These are phyloP conservation scores for Andrena minutula DNA, from an alignment of 2,888 invertebrate species.

Conservation along the genomic window DNA sequence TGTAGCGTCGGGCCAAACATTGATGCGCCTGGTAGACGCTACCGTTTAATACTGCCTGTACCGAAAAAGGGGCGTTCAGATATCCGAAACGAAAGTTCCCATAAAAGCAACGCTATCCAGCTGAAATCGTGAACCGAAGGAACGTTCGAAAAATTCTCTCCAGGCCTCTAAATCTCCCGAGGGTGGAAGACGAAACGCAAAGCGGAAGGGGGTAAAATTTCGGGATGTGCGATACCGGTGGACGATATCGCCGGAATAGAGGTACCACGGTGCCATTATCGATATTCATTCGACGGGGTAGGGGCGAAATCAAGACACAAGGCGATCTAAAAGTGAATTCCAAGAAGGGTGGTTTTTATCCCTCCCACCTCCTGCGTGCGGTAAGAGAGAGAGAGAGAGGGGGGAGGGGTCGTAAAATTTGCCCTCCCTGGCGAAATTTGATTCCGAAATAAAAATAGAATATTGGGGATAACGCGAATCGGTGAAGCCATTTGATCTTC, in stretches of 20 bases:
- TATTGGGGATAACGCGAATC: slow-evolving; percentile 84
- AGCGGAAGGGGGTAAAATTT: not conserved
- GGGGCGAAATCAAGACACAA: slow-evolving; percentile 51
- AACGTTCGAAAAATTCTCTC: too few relatives aligned
- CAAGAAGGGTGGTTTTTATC: slow-evolving; percentile 1
- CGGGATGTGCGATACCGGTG: not conserved
- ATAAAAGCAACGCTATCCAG: not conserved
- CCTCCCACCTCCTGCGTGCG: not conserved
- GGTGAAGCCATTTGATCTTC: slow-evolving; percentile 85
- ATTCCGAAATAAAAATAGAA: slow-evolving; percentile 84
- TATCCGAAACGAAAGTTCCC: not conserved
- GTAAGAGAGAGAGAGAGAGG: slow-evolving; percentile 22
- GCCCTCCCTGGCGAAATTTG: slow-evolving; percentile 80
- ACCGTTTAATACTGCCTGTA: not conserved
- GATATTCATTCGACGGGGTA: slow-evolving; percentile 24
- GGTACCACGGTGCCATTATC: slow-evolving; percentile 29
- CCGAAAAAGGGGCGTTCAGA: not conserved
- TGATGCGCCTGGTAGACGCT: not conserved
- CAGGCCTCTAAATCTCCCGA: not conserved
- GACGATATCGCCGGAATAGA: not conserved
- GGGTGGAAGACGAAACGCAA: not conserved
- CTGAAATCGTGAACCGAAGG: not conserved
- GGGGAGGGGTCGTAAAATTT: slow-evolving; percentile 58
- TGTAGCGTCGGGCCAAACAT: not conserved
- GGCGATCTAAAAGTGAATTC: slow-evolving; percentile 42